phyloP scores from a whole-genome alignment of 2,888 invertebrate genomes.

The Lasius platythorax region DNA sequence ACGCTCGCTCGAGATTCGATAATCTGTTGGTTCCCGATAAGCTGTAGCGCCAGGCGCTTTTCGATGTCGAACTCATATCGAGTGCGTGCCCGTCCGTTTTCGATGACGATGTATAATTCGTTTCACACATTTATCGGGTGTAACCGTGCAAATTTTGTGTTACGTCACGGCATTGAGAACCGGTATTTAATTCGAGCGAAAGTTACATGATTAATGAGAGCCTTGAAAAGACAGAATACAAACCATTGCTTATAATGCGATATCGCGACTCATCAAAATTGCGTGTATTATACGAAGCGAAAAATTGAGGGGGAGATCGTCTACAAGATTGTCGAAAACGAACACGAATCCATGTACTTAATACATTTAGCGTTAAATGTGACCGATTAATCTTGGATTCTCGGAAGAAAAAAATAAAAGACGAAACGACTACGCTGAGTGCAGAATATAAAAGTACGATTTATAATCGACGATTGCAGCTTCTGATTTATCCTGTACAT shows the following conservation, averaged over 20 bases:
- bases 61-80: slow-evolving; percentile 46
- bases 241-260: not conserved
- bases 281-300: not conserved
- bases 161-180: not conserved
- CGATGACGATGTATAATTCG: slow-evolving; percentile 29
- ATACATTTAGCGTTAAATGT: not conserved
- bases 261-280: slow-evolving; percentile 3
- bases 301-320: slow-evolving; percentile 13
- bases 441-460: not conserved
- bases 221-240: not conserved
- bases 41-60: slow-evolving; percentile 33
- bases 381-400: not conserved
- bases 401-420: not conserved
- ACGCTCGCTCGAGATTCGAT: slow-evolving; percentile 39
- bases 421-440: not conserved
- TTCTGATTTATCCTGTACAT: slow-evolving; percentile 7
- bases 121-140: slow-evolving; percentile 56
- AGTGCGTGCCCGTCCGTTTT: slow-evolving; percentile 28
- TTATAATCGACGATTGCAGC: not conserved
- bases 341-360: not conserved
- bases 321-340: not conserved
- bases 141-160: not conserved
- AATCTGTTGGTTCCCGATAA: slow-evolving; percentile 41
- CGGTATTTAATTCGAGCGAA: slow-evolving; percentile 13
- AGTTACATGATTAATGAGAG: not conserved